Evolutionary conservation across 53 echinoderm and acorn worm genomes (phyloP).

Genomic region (Pentamera pediparva): DNA sequence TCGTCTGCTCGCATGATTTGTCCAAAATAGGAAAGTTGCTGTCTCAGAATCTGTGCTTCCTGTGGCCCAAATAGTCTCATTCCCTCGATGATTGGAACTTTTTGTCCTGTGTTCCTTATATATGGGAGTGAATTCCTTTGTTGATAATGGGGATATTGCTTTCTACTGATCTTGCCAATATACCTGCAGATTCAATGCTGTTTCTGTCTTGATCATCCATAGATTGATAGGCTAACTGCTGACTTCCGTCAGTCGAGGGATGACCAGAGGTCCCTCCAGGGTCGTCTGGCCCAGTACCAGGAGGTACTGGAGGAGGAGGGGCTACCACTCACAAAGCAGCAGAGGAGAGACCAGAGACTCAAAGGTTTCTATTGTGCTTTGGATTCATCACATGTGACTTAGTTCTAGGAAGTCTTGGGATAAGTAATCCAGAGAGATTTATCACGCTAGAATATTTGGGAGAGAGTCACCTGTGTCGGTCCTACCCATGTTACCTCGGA

Average conservation of each 20-base stretch:
- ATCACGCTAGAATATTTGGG: too few relatives aligned
- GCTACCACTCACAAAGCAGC: slow-evolving; percentile 35
- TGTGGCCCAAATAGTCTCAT: too few relatives aligned
- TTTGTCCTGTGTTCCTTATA: too few relatives aligned
- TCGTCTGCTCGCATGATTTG: too few relatives aligned
- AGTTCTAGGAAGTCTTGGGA: neutral
- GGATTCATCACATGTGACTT: neutral
- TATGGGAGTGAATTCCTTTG: too few relatives aligned
- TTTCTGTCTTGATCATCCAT: neutral
- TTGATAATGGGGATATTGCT: neutral
- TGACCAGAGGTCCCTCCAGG: slow-evolving; percentile 51
- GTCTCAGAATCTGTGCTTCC: too few relatives aligned
- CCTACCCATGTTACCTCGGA: too few relatives aligned
- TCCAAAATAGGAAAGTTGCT: too few relatives aligned
- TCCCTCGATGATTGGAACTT: too few relatives aligned
- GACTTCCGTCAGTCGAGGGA: slow-evolving; percentile 57
- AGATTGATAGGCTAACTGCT: slow-evolving; percentile 21
- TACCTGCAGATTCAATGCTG: neutral
- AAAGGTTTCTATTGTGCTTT: slow-evolving; percentile 31
- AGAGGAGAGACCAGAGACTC: slow-evolving; percentile 46
- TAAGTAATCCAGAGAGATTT: too few relatives aligned
- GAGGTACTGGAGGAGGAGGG: slow-evolving; percentile 68
- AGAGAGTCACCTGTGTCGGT: too few relatives aligned
- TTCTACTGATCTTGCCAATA: neutral
- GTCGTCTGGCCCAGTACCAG: slow-evolving; percentile 44